Percentiles rank a stretch among this genome's conserved stretches.
Evolutionary conservation across 2,113 vertebrate species (phyloP).

Genomic region (Heliornis fulica): DNA sequence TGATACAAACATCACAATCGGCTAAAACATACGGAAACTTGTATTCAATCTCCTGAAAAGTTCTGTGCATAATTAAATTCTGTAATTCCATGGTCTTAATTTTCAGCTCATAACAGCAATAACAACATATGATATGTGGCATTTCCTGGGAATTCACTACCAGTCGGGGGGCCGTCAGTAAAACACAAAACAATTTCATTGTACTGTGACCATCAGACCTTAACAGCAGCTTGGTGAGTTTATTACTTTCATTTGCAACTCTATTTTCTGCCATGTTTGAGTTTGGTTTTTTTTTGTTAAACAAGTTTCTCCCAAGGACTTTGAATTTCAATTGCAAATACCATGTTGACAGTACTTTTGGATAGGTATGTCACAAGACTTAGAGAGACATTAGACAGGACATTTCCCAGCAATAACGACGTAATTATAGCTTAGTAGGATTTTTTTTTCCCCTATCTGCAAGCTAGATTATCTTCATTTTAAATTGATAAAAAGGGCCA

Average conservation of each 20-base stretch:
- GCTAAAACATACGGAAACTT: not conserved
- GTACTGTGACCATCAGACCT: not conserved
- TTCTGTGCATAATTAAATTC: not conserved
- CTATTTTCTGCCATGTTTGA: not conserved
- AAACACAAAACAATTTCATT: not conserved
- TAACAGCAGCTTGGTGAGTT: not conserved
- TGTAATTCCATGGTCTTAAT: not conserved
- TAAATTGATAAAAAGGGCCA: constrained; percentile 11
- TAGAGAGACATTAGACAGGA: not conserved
- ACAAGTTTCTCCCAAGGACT: not conserved
- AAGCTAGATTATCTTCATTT: constrained; percentile 21
- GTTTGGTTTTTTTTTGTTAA: constrained; percentile 6
- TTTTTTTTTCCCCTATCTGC: not conserved
- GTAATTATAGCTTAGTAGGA: not conserved
- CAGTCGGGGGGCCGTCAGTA: not conserved
- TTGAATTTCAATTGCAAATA: not conserved
- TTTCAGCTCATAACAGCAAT: not conserved
- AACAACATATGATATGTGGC: not conserved
- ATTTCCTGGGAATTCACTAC: not conserved
- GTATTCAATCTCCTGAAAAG: not conserved
- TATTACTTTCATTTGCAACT: not conserved
- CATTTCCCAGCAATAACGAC: not conserved
- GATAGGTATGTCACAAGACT: not conserved
- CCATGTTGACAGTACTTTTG: not conserved
- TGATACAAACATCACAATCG: not conserved